Evolutionary conservation across 2,797 vertebrate species (phyloP).

Genomic region (Pelochelys cantorii): DNA sequence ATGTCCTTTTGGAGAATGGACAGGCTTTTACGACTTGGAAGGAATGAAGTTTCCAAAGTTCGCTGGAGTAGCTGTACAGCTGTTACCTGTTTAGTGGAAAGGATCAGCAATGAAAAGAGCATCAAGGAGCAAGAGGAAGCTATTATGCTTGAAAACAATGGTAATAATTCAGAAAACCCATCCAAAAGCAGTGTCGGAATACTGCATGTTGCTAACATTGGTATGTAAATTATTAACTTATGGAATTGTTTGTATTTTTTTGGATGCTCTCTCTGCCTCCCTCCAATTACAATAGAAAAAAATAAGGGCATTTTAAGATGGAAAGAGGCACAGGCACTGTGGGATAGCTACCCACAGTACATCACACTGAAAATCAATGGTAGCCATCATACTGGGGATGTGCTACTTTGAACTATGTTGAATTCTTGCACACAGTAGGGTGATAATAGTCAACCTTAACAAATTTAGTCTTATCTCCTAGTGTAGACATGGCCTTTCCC

Average conservation of each 20-base stretch:
- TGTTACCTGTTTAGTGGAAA: constrained; percentile 75
- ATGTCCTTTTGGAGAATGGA: constrained; percentile 81
- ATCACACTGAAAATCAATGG: too few relatives aligned
- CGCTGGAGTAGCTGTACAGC: constrained; percentile 78
- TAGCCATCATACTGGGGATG: too few relatives aligned
- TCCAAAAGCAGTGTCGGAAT: constrained; percentile 46
- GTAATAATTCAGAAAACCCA: background rate
- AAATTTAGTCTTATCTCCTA: too few relatives aligned
- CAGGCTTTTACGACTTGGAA: constrained; percentile 74
- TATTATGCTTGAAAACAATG: background rate
- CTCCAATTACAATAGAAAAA: background rate
- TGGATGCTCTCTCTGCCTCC: background rate
- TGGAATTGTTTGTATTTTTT: background rate
- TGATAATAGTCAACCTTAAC: too few relatives aligned
- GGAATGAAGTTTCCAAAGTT: constrained; percentile 74
- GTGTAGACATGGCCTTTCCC: background rate
- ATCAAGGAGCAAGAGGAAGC: background rate
- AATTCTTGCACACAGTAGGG: too few relatives aligned
- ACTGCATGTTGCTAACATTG: constrained; percentile 73
- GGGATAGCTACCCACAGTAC: too few relatives aligned
- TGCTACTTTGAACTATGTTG: too few relatives aligned
- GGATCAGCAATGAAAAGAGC: rapidly evolving
- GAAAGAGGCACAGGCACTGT: too few relatives aligned
- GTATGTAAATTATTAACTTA: constrained; percentile 50
- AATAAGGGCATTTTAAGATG: background rate